Percentiles rank a stretch among this genome's conserved stretches.
phyloP scores from a whole-genome alignment of 2,113 vertebrate genomes.

The Dicrurus megarhynchus region DNA sequence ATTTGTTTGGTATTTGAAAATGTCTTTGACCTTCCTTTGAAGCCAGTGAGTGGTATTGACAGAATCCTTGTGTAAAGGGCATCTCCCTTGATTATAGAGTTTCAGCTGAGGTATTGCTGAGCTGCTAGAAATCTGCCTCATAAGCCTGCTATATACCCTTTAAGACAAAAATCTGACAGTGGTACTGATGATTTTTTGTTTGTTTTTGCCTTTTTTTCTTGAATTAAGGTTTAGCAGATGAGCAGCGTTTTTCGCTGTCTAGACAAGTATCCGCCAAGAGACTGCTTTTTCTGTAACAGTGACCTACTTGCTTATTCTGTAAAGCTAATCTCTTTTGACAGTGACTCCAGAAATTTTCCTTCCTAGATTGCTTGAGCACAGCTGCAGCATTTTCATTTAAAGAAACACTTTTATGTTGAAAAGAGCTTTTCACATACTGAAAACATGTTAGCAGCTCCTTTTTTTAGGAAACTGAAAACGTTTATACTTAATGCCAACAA shows the following conservation, averaged over 20 bases:
- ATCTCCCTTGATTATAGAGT: neutral
- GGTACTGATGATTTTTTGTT: neutral
- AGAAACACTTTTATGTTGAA: neutral
- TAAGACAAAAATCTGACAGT: slow-evolving; percentile 8
- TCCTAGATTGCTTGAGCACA: slow-evolving; percentile 50
- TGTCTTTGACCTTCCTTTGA: slow-evolving; percentile 15
- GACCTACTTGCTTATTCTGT: slow-evolving; percentile 68
- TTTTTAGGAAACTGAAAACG: neutral
- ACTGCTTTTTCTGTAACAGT: slow-evolving; percentile 65
- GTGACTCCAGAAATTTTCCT: slow-evolving; percentile 62
- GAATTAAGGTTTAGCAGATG: slow-evolving; percentile 48
- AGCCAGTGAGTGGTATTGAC: neutral
- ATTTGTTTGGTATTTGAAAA: slow-evolving; percentile 28
- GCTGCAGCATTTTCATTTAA: slow-evolving; percentile 47
- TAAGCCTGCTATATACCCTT: neutral
- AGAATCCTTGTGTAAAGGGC: slow-evolving; percentile 16
- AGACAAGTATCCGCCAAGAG: slow-evolving; percentile 43
- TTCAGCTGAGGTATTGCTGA: neutral
- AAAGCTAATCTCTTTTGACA: slow-evolving; percentile 65
- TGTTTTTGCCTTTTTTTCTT: neutral
- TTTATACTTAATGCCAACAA: neutral
- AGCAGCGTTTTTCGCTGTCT: slow-evolving; percentile 48
- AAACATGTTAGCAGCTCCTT: neutral
- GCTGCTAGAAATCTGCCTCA: neutral
- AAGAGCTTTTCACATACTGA: neutral